These are phyloP conservation scores for Oedothorax gibbosus DNA, from an alignment of 1,140 invertebrate species.

Conservation along the genomic window DNA sequence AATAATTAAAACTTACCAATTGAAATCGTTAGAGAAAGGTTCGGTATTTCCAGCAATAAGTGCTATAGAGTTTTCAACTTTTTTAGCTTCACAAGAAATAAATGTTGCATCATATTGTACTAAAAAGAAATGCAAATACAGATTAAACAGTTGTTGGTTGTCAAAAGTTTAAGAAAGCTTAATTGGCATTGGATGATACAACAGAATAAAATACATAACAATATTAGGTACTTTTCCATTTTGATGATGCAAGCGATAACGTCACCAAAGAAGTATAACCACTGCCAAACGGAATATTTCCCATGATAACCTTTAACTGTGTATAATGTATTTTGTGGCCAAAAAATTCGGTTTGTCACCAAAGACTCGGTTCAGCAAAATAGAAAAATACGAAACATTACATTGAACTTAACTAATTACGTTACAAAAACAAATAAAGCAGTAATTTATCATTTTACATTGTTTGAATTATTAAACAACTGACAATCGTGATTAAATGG, in stretches of 20 bases:
- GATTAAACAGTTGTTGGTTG: not conserved
- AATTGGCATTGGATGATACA: not conserved
- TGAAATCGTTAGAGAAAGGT: not conserved
- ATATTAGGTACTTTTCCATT: not conserved
- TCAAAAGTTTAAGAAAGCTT: not conserved
- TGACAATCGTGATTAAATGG: too few species aligned
- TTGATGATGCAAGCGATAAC: not conserved
- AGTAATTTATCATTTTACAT: too few species aligned
- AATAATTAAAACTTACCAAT: not conserved
- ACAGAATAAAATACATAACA: not conserved
- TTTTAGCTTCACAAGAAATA: not conserved
- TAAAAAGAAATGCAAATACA: not conserved
- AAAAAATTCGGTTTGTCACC: too few species aligned
- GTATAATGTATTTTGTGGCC: too few species aligned
- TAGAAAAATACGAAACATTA: too few species aligned
- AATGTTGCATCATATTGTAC: conserved; percentile 3
- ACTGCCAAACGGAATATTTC: not conserved
- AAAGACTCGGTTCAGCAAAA: too few species aligned
- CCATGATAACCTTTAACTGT: not conserved
- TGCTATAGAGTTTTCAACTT: conserved; percentile 6
- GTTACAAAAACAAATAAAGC: too few species aligned
- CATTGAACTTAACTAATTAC: too few species aligned
- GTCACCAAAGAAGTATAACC: not conserved
- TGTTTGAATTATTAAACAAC: too few species aligned
- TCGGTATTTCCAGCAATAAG: not conserved